Percentiles rank a stretch among this genome's conserved stretches.
phyloP scores from a whole-genome alignment of 2,797 vertebrate genomes.

The Spea hammondii region DNA sequence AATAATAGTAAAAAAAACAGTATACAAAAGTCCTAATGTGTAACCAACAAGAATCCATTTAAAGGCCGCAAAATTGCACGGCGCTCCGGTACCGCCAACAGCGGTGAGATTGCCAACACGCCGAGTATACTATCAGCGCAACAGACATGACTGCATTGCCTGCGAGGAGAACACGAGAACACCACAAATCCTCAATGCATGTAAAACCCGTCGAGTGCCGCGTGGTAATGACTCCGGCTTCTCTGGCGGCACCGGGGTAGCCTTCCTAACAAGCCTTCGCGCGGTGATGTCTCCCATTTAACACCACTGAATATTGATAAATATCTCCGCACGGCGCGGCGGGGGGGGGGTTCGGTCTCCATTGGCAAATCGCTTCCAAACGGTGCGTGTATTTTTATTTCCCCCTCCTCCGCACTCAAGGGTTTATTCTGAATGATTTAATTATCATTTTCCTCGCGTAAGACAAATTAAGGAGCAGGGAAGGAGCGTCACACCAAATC shows the following conservation, averaged over 20 bases:
- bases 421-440: slow-evolving; percentile 93
- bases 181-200: slow-evolving; percentile 62
- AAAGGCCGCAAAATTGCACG: not conserved
- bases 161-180: slow-evolving; percentile 54
- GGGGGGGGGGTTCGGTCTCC: slow-evolving; percentile 67
- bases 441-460: slow-evolving; percentile 90
- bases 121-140: slow-evolving; percentile 66
- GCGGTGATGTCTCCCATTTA: slow-evolving; percentile 65
- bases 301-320: slow-evolving; percentile 71
- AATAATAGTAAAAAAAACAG: too few species aligned
- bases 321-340: slow-evolving; percentile 63
- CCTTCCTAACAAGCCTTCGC: slow-evolving; percentile 74
- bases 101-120: slow-evolving; percentile 62
- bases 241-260: slow-evolving; percentile 62
- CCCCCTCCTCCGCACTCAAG: slow-evolving; percentile 72
- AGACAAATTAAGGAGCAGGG: slow-evolving; percentile 93
- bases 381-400: slow-evolving; percentile 65
- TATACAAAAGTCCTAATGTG: too few species aligned
- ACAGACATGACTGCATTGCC: slow-evolving; percentile 72
- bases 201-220: slow-evolving; percentile 59
- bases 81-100: slow-evolving; percentile 42
- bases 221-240: slow-evolving; percentile 68
- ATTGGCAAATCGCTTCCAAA: slow-evolving; percentile 73
- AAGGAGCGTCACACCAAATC: slow-evolving; percentile 85
- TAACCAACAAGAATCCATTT: too few species aligned